Conservation (phyloP, 1,140 invertebrate species). For the Limonius californicus region DNA sequence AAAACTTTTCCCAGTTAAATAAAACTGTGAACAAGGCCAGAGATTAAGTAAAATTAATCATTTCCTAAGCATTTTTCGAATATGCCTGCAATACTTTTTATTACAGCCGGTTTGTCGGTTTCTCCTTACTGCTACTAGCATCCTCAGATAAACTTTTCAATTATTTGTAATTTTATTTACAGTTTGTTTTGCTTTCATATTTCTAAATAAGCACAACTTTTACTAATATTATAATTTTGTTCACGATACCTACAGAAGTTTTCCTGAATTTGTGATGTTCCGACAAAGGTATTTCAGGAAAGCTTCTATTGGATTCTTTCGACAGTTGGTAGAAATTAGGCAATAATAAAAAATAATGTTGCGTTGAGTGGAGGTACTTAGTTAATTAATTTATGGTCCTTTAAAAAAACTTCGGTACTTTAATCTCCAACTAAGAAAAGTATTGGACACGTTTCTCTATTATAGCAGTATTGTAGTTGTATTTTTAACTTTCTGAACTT, state of each 20-base stretch:
- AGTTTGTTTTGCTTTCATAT: slow-evolving; percentile 7
- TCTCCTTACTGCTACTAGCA: background rate
- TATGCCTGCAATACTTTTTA: too few relatives aligned
- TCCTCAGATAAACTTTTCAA: background rate
- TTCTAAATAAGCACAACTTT: slow-evolving; percentile 5
- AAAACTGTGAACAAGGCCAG: too few relatives aligned
- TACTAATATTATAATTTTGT: slow-evolving; percentile 1
- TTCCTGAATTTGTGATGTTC: background rate
- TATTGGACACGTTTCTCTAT: slow-evolving; percentile 8
- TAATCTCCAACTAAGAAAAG: slow-evolving; percentile 12
- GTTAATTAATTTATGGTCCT: too few relatives aligned
- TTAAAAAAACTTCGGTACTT: background rate
- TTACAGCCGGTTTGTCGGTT: too few relatives aligned
- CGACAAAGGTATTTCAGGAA: background rate
- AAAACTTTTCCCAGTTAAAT: background rate
- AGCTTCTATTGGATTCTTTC: background rate
- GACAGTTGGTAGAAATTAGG: slow-evolving; percentile 12
- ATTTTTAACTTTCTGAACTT: slow-evolving; percentile 2
- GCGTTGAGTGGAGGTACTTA: too few relatives aligned
- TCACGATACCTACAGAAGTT: slow-evolving; percentile 1
- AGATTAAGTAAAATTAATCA: too few relatives aligned
- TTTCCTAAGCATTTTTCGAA: too few relatives aligned
- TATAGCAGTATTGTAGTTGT: background rate
- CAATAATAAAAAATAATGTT: too few relatives aligned
- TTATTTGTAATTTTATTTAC: slow-evolving; percentile 1